Evolutionary conservation across 2,113 vertebrate genomes (phyloP), one percentile per base, ranked within the genome.

Genomic region (Sapajus apella): DNA sequence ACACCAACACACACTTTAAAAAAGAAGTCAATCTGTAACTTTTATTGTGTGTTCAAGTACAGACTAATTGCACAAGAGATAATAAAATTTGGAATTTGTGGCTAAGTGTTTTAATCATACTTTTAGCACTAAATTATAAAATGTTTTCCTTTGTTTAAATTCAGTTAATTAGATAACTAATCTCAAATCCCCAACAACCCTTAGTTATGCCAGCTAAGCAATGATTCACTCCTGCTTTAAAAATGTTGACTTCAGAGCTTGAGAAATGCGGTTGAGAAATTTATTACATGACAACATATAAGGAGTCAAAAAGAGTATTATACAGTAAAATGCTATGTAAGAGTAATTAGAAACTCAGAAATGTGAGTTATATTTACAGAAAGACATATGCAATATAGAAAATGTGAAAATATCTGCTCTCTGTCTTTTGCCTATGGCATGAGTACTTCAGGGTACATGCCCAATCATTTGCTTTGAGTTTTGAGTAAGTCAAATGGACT

Each of bases 201-300:
- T 66, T 1, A 81, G 17, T 72, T 85, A 66, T 25, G 4, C 45
- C 61, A 90, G 70, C 56, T 68, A 95, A 90, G 32, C 40, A 80
- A 75, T 61, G 70, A 76, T 6, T 7, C 20, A 91, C 27, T 14
- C 6, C 79, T 95, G 85, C 21, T 91, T 77, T 89, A 68, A 58
- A 87, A 96, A 95, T 43, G 61, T 10, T 97, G 52, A 85, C 52
- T 86, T 83, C 37, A 40, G 37, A 95, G 17, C n/a, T 80, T 92
- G 35, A 55, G 55, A 58, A 83, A 94, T 70, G 73, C 5, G 66
- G 10, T 37, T 75, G 11, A 68, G 25, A 93, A 70, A 58, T 37
- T 35, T 77, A 81, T 81, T 85, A 87, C 37, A 56, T 80, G 70
- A 90, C 45, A 91, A 93, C 68, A 92, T 18, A 32, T 17, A 73